These are phyloP conservation scores for Eupithecia tripunctaria DNA, from an alignment of 2,888 invertebrate species.

Conservation along the genomic window DNA sequence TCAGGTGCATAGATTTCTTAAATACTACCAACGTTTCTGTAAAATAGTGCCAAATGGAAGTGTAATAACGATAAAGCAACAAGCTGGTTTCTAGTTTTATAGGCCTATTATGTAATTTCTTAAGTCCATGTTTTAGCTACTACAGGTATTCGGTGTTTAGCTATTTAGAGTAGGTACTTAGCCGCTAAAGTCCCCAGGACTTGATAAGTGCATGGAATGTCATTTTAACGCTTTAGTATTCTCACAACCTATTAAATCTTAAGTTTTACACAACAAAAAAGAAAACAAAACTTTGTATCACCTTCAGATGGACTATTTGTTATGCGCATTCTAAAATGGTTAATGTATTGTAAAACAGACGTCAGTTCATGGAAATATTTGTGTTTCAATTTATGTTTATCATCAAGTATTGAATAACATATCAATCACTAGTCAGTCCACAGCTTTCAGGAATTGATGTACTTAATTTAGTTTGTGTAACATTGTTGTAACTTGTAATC, in stretches of 20 bases:
- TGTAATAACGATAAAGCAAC: conserved; percentile 12
- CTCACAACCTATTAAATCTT: neutral
- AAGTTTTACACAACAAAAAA: conserved; percentile 3
- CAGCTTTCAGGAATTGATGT: conserved; percentile 42
- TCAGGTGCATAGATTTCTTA: neutral
- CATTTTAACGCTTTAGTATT: conserved; percentile 46
- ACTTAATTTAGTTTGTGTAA: conserved; percentile 9
- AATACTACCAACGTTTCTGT: conserved; percentile 6
- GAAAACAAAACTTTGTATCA: neutral
- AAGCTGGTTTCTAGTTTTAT: conserved; percentile 50
- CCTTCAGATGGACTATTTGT: neutral
- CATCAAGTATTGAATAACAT: conserved; percentile 63
- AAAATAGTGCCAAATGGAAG: conserved; percentile 40
- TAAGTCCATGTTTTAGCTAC: conserved; percentile 67
- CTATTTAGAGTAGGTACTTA: conserved; percentile 66
- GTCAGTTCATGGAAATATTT: conserved; percentile 5
- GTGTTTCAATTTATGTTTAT: conserved; percentile 28
- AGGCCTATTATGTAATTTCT: conserved; percentile 70
- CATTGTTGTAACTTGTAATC: conserved; percentile 36
- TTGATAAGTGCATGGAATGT: conserved; percentile 55
- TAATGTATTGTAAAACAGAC: conserved; percentile 12
- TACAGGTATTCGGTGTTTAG: conserved; percentile 77
- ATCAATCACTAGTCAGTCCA: conserved; percentile 60
- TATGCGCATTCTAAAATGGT: neutral
- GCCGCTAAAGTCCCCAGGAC: conserved; percentile 61